These are phyloP conservation scores for Mythimna albipuncta DNA, from an alignment of 2,888 invertebrate genomes.

Conservation along the genomic window DNA sequence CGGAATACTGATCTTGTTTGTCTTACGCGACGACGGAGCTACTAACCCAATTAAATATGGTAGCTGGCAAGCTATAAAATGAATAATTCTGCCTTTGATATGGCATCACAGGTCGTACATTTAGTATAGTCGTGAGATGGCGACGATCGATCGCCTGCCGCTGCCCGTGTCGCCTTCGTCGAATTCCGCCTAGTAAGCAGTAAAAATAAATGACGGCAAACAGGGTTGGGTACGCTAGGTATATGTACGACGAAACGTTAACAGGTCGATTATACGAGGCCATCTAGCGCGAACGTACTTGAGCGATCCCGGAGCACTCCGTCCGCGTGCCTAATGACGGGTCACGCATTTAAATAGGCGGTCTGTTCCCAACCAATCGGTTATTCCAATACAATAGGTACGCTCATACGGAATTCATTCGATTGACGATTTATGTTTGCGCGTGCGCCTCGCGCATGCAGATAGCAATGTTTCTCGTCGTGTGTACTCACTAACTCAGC, in stretches of 20 bases:
- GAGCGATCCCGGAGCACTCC: conserved; percentile 74
- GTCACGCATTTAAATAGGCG: conserved; percentile 89
- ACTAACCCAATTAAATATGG: conserved; percentile 55
- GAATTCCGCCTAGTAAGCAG: conserved; percentile 74
- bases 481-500: conserved; percentile 22
- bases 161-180: conserved; percentile 55
- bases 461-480: background rate
- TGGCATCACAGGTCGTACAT: conserved; percentile 45
- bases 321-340: conserved; percentile 85
- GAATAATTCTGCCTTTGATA: conserved; percentile 44
- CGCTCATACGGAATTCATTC: conserved; percentile 77
- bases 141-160: conserved; percentile 53
- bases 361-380: conserved; percentile 78
- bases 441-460: conserved; percentile 17
- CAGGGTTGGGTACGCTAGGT: conserved; percentile 68
- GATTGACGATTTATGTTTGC: conserved; percentile 67
- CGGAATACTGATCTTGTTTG: conserved; percentile 51
- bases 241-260: conserved; percentile 79
- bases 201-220: conserved; percentile 82
- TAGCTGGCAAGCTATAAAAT: conserved; percentile 38
- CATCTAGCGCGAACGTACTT: conserved; percentile 78
- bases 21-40: conserved; percentile 38
- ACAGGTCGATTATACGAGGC: conserved; percentile 87
- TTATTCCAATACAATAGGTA: conserved; percentile 73
- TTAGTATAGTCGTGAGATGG: conserved; percentile 45